Evolutionary conservation across 2,888 invertebrate genomes (phyloP), one percentile per base, ranked within the genome.

Genomic region (Thereva nobilitata): DNA sequence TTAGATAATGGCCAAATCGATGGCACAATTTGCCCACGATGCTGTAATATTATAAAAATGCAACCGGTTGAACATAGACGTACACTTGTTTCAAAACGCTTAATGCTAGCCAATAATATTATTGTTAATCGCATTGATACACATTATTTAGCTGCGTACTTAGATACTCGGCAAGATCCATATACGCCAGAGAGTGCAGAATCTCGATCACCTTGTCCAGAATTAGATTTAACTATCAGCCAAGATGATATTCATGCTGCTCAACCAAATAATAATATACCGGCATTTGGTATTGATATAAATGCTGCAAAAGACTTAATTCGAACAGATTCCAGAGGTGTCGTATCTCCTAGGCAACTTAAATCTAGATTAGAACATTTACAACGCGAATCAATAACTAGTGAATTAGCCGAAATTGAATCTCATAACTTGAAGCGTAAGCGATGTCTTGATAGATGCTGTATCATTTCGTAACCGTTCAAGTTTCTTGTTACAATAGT

Each of bases 151-250:
- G 78, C 74, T 67, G 76, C 78, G 12, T 47, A 41, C 10, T 59
- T 57, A 8, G 71, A 75, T 1, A 79, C 72, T 4, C 82, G 82
- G 74, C 80, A 87, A 74, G 90, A 90, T 73, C 91, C 92, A 0
- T 92, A 92, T 74, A 92, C 92, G 0, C 92, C 92, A n/a, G 92
- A 92, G 75, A 91, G 90, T 77, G 84, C 87, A 71, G 91, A 91
- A 74, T 90, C 91, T 34, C 89, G 87, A 73, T 89, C 89, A 52
- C 91, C 91, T 0, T 83, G 84, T 69, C 83, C 85, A 0, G 86
- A 82, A 56, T 54, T 78, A 1, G 53, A 69, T 64, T 37, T 55
- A 45, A 8, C 7, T 1, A 59, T 12, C 41, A 63, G 41, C 50
- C 42, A 67, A 35, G 61, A 66, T 59, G 68, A 57, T 37, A n/a